A percentile compares a stretch with the other conserved stretches of the same genome.
Evolutionary conservation across 2,113 vertebrate genomes (phyloP).

Genomic region (Perccottus glenii): DNA sequence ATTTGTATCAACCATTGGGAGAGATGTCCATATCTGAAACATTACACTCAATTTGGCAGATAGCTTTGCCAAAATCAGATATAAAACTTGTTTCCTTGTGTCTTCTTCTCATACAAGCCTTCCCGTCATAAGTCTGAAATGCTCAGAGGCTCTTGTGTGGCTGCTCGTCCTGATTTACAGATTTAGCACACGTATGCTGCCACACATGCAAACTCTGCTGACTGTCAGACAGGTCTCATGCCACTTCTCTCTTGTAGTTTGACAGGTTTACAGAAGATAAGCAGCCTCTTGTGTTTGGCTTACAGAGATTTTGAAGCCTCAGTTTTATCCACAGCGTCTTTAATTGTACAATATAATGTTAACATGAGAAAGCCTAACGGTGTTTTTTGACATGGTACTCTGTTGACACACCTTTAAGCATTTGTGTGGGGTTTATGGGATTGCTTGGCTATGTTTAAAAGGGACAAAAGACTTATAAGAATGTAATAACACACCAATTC

Average conservation of each 20-base stretch:
- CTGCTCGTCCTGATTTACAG: slow-evolving; percentile 49
- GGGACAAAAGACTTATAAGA: slow-evolving; percentile 9
- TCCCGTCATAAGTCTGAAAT: not conserved
- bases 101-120: not conserved
- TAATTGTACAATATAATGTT: slow-evolving; percentile 23
- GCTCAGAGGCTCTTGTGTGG: slow-evolving; percentile 20
- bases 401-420: slow-evolving; percentile 47
- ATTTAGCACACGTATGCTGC: slow-evolving; percentile 27
- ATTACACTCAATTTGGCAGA: too few relatives aligned
- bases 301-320: slow-evolving; percentile 10
- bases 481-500: slow-evolving; percentile 4
- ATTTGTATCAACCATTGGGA: too few relatives aligned
- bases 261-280: slow-evolving; percentile 9
- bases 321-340: not conserved
- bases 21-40: not conserved
- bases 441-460: slow-evolving; percentile 10
- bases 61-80: too few relatives aligned
- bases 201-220: slow-evolving; percentile 25
- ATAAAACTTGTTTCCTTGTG: not conserved
- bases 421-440: slow-evolving; percentile 35
- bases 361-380: slow-evolving; percentile 21
- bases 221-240: not conserved
- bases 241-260: slow-evolving; percentile 9
- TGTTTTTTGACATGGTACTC: slow-evolving; percentile 3
- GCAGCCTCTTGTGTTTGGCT: slow-evolving; percentile 14